Percentiles rank a stretch among this genome's conserved stretches.
phyloP scores from a whole-genome alignment of 2,113 vertebrate genomes.

The Zosterops borbonicus region DNA sequence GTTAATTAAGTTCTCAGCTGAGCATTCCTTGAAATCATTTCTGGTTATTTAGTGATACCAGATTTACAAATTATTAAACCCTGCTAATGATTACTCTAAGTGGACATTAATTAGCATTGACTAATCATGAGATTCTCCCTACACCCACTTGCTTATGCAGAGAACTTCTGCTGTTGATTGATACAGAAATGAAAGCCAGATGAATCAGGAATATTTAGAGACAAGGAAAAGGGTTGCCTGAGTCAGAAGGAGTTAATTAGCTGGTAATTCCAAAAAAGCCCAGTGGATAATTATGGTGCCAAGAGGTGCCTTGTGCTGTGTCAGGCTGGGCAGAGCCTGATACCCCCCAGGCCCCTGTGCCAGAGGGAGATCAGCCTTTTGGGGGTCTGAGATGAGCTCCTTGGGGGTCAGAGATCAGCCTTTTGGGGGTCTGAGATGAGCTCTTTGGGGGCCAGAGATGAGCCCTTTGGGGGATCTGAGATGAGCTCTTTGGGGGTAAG shows the following conservation, averaged over 20 bases:
- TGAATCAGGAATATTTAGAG: conserved; percentile 27
- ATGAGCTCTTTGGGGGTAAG: not conserved
- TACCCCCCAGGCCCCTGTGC: rapidly evolving
- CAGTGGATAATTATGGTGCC: not conserved
- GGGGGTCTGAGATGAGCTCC: no score
- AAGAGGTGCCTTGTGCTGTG: not conserved
- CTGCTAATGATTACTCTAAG: conserved; percentile 52
- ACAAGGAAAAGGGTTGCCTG: not conserved
- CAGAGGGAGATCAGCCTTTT: not conserved
- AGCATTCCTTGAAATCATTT: not conserved
- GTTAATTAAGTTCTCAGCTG: not conserved
- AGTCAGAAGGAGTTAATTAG: conserved; percentile 7
- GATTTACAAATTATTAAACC: conserved; percentile 34
- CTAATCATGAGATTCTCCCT: conserved; percentile 42
- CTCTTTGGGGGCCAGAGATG: not conserved
- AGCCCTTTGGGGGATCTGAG: no score
- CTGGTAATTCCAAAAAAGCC: not conserved
- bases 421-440: no score
- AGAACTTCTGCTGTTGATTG: conserved; percentile 49
- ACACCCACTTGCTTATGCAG: conserved; percentile 32
- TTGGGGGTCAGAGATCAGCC: not conserved
- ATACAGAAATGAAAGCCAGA: not conserved
- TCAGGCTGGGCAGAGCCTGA: not conserved
- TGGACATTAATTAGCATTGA: conserved; percentile 53
- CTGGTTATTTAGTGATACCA: not conserved